Base-by-base conservation (phyloP, 2,113 vertebrate genomes). In the Perccottus glenii region DNA sequence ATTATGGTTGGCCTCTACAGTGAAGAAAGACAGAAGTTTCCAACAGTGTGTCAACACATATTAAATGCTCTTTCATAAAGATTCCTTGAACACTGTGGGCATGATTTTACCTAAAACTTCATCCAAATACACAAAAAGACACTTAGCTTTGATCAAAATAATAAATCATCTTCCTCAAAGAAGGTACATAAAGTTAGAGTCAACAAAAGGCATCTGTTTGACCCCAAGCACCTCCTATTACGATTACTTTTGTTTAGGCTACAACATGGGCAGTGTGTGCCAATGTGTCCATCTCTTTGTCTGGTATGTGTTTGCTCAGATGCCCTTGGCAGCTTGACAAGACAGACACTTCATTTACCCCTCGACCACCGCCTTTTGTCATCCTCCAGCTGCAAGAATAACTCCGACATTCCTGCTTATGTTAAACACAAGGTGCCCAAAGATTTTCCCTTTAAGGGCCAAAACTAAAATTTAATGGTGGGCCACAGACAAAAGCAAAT, bases 181-280 rank as follows among this genome's bases (percentile, higher is more conserved):
- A 84, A 78, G 75, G 85, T 77, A 88, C 67, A 83, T 80, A 84
- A 63, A 47, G 5, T 9, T 35, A 52, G 61, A 79, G 67, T 84
- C 81, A 84, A 85, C 73, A n/a, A 80, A 68, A 70, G 64, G 43
- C 70, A 70, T 77, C 80, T 81, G 72, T 63, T 69, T n/a, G 42
- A 58, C 5, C 50, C 36, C 48, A 70, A 57, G 16, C 16, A 46
- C 60, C 43, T 71, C 52, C 56, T 52, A 59, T 65, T 64, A 62
- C 77, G 58, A 53, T 64, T 40, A 5, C 78, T 82, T 42, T 81
- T 90, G 81, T 87, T 88, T 87, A 86, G 70, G 83, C 73, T 77
- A 27, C 67, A 47, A 38, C 60, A 64, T 15, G 59, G 67, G 63
- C 45, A 58, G 55, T 11, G 5, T 42, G 85, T 67, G 59, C 70